A percentile compares a stretch with the other conserved stretches of the same genome.
These are phyloP conservation scores for Lordiphosa andalusiaca DNA, from an alignment of 2,888 invertebrate species.

Conservation along the genomic window DNA sequence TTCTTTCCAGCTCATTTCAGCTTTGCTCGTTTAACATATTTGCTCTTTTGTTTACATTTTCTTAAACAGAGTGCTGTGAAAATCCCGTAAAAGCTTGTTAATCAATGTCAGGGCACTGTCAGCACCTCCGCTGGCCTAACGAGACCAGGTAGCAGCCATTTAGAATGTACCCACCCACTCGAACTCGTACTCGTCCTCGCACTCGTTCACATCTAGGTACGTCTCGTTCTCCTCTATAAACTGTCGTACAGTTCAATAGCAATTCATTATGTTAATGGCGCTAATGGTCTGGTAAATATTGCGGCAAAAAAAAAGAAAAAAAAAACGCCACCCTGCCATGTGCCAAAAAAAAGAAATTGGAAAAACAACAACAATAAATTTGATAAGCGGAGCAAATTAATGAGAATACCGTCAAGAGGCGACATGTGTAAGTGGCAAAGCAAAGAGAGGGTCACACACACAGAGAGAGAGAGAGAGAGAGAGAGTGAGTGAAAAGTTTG, in stretches of 20 bases:
- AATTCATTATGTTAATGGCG: slow-evolving; percentile 74
- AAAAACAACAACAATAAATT: slow-evolving; percentile 63
- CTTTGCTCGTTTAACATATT: slow-evolving; percentile 1
- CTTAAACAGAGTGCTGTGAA: slow-evolving; percentile 3
- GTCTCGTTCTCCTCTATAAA: slow-evolving; percentile 8
- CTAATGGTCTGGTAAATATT: slow-evolving; percentile 75
- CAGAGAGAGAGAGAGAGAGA: background rate
- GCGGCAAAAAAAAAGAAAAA: slow-evolving; percentile 31
- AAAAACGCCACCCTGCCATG: slow-evolving; percentile 25
- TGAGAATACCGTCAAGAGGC: slow-evolving; percentile 42
- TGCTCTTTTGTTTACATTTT: slow-evolving; percentile 3
- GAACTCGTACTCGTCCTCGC: background rate
- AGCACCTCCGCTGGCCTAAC: slow-evolving; percentile 7
- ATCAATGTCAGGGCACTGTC: slow-evolving; percentile 41
- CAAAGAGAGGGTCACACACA: background rate
- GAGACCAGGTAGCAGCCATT: slow-evolving; percentile 20
- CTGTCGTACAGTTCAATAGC: slow-evolving; percentile 55
- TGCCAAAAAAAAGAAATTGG: slow-evolving; percentile 40
- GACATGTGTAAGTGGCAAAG: slow-evolving; percentile 31
- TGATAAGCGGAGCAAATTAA: slow-evolving; percentile 69
- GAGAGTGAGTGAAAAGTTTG: background rate
- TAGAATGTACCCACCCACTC: background rate
- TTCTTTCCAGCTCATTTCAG: slow-evolving; percentile 1
- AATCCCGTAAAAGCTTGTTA: slow-evolving; percentile 32
- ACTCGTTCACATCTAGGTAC: background rate